phyloP scores from a whole-genome alignment of 2,888 invertebrate genomes.

The Cryptocheilus praepositus region DNA sequence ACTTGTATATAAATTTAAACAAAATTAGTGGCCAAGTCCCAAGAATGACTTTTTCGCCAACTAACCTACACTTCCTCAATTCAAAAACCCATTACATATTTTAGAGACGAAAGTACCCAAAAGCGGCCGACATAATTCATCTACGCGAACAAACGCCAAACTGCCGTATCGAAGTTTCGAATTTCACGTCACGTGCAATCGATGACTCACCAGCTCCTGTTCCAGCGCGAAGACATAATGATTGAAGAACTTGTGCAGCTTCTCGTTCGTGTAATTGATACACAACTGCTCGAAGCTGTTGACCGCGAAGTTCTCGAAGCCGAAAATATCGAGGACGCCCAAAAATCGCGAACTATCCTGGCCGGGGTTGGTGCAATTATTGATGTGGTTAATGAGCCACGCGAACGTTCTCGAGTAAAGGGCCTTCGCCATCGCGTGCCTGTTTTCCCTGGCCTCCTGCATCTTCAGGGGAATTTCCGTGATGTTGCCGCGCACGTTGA shows the following conservation, averaged over 20 bases:
- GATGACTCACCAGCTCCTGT: conserved; percentile 89
- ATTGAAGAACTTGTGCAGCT: conserved; percentile 96
- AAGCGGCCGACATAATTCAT: too few species aligned
- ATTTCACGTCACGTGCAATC: not conserved
- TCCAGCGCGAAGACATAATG: conserved; percentile 96
- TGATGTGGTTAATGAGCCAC: conserved; percentile 94
- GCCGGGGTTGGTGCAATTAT: conserved; percentile 93
- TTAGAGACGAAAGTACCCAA: too few species aligned
- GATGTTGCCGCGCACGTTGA: conserved; percentile 94
- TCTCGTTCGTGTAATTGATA: conserved; percentile 96
- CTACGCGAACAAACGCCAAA: too few species aligned
- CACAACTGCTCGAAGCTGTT: conserved; percentile 95
- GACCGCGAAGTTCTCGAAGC: conserved; percentile 93
- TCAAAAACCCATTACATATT: too few species aligned
- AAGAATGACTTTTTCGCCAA: too few species aligned
- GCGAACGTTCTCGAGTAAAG: conserved; percentile 93
- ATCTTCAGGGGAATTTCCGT: conserved; percentile 93
- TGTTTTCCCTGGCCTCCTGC: conserved; percentile 92
- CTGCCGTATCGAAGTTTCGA: too few species aligned
- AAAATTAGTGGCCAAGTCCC: too few species aligned
- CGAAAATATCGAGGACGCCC: conserved; percentile 94
- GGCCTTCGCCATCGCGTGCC: conserved; percentile 95
- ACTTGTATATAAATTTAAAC: too few species aligned
- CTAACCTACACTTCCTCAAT: too few species aligned
- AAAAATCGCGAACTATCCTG: conserved; percentile 86